Evolutionary conservation across 2,888 invertebrate species (phyloP).

Genomic region (Magallana nippona): DNA sequence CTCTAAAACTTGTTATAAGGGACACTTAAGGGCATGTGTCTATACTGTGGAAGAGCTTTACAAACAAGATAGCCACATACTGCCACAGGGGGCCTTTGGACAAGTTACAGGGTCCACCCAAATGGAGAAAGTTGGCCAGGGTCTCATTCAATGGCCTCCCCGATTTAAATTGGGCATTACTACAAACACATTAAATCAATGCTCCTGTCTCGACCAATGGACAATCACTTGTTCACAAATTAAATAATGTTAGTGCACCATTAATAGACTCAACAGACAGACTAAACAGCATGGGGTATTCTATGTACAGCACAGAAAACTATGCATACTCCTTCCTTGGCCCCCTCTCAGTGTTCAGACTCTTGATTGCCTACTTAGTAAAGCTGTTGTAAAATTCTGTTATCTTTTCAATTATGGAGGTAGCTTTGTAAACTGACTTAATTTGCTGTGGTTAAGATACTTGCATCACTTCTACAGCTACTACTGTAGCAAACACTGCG

Average conservation of each 20-base stretch:
- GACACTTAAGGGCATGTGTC: conserved; percentile 31
- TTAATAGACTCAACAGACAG: neutral
- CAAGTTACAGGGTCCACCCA: conserved; percentile 20
- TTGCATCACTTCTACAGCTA: neutral
- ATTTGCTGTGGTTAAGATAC: conserved; percentile 17
- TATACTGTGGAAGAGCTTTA: conserved; percentile 2
- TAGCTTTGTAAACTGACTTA: conserved; percentile 17
- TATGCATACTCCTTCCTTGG: neutral
- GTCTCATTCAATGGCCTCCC: neutral
- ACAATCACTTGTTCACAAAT: neutral
- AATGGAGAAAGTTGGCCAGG: neutral
- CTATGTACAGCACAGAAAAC: neutral
- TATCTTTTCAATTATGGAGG: conserved; percentile 24
- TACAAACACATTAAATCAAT: neutral
- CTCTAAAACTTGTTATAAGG: conserved; percentile 18
- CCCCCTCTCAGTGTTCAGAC: neutral
- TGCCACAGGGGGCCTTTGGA: conserved; percentile 6
- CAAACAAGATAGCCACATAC: conserved; percentile 5
- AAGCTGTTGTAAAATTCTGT: conserved; percentile 27
- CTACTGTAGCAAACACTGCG: neutral
- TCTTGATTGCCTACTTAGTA: conserved; percentile 27
- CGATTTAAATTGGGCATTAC: neutral
- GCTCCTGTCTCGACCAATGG: neutral
- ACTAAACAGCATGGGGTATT: neutral
- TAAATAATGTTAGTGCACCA: neutral